Evolutionary conservation across 2,888 invertebrate species (phyloP).

Genomic region (Acanthoscelides obtectus): DNA sequence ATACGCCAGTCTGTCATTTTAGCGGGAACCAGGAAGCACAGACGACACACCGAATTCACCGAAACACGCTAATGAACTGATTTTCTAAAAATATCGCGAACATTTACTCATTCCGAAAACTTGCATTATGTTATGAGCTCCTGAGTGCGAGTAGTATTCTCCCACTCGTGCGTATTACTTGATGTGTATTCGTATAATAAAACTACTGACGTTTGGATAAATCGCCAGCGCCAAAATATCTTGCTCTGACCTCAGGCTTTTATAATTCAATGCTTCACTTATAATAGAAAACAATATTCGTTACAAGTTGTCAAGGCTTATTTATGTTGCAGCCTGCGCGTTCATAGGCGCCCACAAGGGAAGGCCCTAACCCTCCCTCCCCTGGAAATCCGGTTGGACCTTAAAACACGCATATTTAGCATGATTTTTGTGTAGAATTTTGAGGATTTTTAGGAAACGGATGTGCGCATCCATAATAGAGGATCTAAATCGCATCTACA

Average conservation of each 20-base stretch:
- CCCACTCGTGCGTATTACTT: not conserved
- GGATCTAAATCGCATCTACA: too few relatives aligned
- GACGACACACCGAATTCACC: conserved; percentile 7
- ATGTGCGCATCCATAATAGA: too few relatives aligned
- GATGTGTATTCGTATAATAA: not conserved
- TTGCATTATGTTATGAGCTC: not conserved
- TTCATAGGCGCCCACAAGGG: too few relatives aligned
- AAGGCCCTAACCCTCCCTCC: too few relatives aligned
- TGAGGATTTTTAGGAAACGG: too few relatives aligned
- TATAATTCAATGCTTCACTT: not conserved
- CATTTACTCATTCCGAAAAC: conserved; percentile 6
- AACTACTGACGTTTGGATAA: not conserved
- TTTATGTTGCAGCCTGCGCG: too few relatives aligned
- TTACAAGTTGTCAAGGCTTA: too few relatives aligned
- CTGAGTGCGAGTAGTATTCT: not conserved
- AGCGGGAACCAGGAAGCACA: not conserved
- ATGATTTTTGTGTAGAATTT: too few relatives aligned
- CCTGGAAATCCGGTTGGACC: too few relatives aligned
- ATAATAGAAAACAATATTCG: not conserved
- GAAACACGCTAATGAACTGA: conserved; percentile 11
- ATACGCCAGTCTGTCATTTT: not conserved
- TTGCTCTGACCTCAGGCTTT: not conserved
- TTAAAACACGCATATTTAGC: too few relatives aligned
- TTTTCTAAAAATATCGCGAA: conserved; percentile 13
- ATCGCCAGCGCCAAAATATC: conserved; percentile 3